Base-by-base conservation (phyloP, 2,113 vertebrate genomes). In the Petroica traversi region DNA sequence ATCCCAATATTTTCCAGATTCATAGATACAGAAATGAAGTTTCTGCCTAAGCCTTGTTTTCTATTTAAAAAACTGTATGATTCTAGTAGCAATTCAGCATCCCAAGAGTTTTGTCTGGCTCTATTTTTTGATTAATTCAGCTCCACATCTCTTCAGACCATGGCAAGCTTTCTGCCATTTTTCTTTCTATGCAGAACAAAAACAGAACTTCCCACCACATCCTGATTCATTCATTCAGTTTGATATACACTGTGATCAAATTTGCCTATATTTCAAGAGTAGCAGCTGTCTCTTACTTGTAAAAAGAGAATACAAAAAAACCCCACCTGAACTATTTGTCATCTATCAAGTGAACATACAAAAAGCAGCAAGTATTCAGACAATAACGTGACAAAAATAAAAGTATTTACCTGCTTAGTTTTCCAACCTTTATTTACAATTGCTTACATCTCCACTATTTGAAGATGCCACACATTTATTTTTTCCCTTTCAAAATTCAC, bases 21-120 rank as follows among this genome's bases (percentile, higher is more conserved):
- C 4, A 2, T 3, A 1, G 14, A 46, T 4, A 31, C 0, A 61
- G 40, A 92, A 40, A 72, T 14, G 0, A 74, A 48, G 28, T 34
- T 43, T 51, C 61, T 17, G 19, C 5, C 1, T 2, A 74, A 52
- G 18, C 15, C 22, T 66, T 52, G 34, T 10, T 77, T 45, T 52
- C 38, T 64, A 14, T 69, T 80, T 76, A 34, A 77, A 83, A 91
- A 43, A 9, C 19, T 19, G 19, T 5, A 19, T 6, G 14, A 31
- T 52, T 79, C 49, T 23, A 55, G 26, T 4, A 63, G 23, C 13
- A 74, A 78, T 5, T 4, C 24, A 46, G 26, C 2, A 26, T 26
- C 40, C 38, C 51, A 19, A 12, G 40, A 91, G 22, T 63, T 62
- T 8, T 43, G 24, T 4, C 64, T 67, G n/a, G n/a, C 13, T 69